Percentiles rank a stretch among this genome's conserved stretches.
Evolutionary conservation across 2,113 vertebrate species (phyloP).

Genomic region (Solenodon paradoxus): DNA sequence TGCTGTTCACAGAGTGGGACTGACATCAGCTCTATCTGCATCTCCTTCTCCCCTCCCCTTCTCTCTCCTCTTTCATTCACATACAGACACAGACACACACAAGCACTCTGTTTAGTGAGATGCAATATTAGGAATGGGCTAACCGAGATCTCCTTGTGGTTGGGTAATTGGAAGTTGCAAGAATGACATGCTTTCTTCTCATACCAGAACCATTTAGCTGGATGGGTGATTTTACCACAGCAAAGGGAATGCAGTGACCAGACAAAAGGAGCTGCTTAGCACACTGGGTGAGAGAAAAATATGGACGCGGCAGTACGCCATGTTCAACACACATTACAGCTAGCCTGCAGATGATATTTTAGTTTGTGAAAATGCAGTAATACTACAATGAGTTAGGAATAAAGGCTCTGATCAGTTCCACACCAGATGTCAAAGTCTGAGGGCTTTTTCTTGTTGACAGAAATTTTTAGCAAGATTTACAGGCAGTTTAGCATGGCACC

Average conservation of each 20-base stretch:
- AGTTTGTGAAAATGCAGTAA: neutral
- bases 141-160: neutral
- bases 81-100: neutral
- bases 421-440: neutral
- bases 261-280: neutral
- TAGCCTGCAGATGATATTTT: neutral
- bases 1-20: neutral
- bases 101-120: neutral
- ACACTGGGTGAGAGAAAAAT: neutral
- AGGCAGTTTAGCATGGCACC: neutral
- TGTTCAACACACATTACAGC: neutral
- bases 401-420: neutral
- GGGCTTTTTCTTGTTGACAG: neutral
- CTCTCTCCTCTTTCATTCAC: no score
- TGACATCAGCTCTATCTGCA: neutral
- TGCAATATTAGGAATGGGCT: neutral
- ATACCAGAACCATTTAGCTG: neutral
- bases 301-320: fast-evolving
- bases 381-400: neutral
- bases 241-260: neutral
- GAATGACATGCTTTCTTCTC: neutral
- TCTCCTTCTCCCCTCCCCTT: neutral
- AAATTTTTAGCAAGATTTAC: conserved; percentile 20
- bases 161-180: neutral
- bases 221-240: no score